A percentile compares a stretch with the other conserved stretches of the same genome.
phyloP scores from a whole-genome alignment of 64 coral and sea anemone species.

The Orbicella faveolata region DNA sequence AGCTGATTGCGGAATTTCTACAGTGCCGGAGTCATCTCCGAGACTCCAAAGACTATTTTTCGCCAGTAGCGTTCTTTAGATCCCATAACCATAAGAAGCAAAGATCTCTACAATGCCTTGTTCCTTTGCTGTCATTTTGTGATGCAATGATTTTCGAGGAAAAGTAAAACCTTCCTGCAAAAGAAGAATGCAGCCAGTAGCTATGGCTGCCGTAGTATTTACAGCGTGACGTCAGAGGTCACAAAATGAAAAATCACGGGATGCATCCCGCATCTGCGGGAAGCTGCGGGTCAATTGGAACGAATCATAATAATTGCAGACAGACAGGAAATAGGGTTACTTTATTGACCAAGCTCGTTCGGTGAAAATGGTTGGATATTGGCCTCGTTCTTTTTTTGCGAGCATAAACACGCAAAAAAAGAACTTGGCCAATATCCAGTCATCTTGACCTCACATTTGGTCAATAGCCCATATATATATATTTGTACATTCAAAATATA shows the following conservation, averaged over 20 bases:
- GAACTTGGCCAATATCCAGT: too few species aligned
- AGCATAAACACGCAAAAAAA: too few species aligned
- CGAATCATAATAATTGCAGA: too few species aligned
- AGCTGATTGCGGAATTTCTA: neutral
- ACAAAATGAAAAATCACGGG: neutral
- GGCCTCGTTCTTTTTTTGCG: too few species aligned
- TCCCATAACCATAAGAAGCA: neutral
- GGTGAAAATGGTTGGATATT: too few species aligned
- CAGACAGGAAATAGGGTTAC: too few species aligned
- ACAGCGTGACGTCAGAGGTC: slow-evolving; percentile 44
- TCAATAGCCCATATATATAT: too few species aligned
- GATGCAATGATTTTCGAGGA: neutral
- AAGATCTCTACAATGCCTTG: neutral
- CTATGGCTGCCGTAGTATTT: slow-evolving; percentile 45
- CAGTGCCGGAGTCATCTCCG: too few species aligned
- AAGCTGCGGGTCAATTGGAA: neutral
- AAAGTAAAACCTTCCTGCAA: neutral
- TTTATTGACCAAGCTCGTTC: too few species aligned
- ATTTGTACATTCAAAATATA: too few species aligned
- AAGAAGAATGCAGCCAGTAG: slow-evolving; percentile 17
- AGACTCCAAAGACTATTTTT: neutral
- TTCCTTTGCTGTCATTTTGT: neutral
- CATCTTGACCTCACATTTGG: too few species aligned
- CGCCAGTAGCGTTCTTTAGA: neutral
- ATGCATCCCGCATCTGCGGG: slow-evolving; percentile 10